phyloP scores from a whole-genome alignment of 2,797 vertebrate species.

The Myotis myotis region DNA sequence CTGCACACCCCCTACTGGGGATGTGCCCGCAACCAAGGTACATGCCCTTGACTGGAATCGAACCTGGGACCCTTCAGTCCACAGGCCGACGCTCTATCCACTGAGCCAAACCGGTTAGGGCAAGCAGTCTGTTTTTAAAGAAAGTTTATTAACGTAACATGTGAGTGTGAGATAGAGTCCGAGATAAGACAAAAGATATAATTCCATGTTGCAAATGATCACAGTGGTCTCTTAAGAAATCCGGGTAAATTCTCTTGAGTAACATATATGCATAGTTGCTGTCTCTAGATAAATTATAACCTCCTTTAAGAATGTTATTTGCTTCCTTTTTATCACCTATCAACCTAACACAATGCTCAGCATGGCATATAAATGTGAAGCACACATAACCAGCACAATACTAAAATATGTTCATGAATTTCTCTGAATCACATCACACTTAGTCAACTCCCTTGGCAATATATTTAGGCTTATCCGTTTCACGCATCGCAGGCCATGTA shows the following conservation, averaged over 20 bases:
- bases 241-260: neutral
- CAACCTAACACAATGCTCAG: neutral
- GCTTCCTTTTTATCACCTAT: neutral
- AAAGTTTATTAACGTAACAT: conserved; percentile 8
- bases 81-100: too few relatives aligned
- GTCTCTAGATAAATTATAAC: neutral
- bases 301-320: conserved; percentile 26
- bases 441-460: neutral
- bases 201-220: conserved; percentile 23
- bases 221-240: neutral
- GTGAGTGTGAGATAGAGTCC: neutral
- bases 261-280: neutral
- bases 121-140: conserved; percentile 32
- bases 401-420: conserved; percentile 9
- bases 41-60: too few relatives aligned
- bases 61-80: too few relatives aligned
- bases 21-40: too few relatives aligned
- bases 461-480: conserved; percentile 15
- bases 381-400: neutral
- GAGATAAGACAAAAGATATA: neutral
- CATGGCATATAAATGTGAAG: neutral
- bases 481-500: neutral
- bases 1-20: too few relatives aligned
- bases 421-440: neutral
- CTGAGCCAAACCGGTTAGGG: too few relatives aligned